These are phyloP conservation scores for Esox masquinongy DNA, from an alignment of 2,797 vertebrate genomes.

Conservation along the genomic window DNA sequence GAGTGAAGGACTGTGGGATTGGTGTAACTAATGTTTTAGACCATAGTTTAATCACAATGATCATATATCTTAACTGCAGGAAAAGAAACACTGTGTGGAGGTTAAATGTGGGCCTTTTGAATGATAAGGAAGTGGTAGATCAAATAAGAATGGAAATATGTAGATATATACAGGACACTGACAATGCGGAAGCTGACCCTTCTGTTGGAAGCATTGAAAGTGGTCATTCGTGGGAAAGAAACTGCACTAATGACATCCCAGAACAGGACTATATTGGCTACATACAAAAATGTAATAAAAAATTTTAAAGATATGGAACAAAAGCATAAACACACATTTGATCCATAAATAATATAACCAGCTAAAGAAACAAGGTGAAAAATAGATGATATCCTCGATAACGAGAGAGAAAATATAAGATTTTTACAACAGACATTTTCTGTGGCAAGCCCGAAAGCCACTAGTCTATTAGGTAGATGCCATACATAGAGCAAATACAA, in stretches of 20 bases:
- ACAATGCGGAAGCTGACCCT: background rate
- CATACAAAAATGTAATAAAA: background rate
- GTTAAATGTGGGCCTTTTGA: background rate
- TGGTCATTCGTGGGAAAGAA: constrained; percentile 10
- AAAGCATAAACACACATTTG: constrained; percentile 14
- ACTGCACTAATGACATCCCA: constrained; percentile 6
- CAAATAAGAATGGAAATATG: background rate
- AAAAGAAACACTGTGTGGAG: too few relatives aligned
- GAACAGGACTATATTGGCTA: background rate
- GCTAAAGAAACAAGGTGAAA: constrained; percentile 9
- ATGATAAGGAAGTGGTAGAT: background rate
- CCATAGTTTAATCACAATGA: background rate
- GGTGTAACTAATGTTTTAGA: background rate
- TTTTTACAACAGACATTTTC: constrained; percentile 28
- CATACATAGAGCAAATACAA: background rate
- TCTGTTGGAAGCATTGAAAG: constrained; percentile 22
- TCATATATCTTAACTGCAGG: too few relatives aligned
- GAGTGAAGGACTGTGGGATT: background rate
- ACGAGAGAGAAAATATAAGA: constrained; percentile 25
- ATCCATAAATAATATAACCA: background rate
- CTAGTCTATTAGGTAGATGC: constrained; percentile 10
- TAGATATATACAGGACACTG: background rate
- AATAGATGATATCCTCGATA: constrained; percentile 7
- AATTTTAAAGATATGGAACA: constrained; percentile 11
- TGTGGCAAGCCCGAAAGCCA: constrained; percentile 15